phyloP scores from a whole-genome alignment of 1,140 invertebrate genomes.

The Eriocheir sinensis region DNA sequence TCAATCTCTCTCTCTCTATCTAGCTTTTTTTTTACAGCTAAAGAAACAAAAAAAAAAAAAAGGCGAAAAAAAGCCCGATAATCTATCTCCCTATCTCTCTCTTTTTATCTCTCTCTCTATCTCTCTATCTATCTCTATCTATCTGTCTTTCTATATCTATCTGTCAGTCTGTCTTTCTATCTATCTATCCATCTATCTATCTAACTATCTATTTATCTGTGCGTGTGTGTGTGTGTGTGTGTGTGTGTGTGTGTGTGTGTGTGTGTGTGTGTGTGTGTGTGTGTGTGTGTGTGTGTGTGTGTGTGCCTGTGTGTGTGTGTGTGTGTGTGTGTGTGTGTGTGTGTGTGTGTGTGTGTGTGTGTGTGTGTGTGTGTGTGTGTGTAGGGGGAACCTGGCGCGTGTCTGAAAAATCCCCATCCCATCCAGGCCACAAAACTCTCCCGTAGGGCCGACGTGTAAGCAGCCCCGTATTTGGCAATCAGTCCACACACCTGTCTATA shows the following conservation, averaged over 20 bases:
- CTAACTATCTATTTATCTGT: not conserved
- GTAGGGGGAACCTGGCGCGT: not conserved
- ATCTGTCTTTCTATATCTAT: too few species aligned
- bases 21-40: too few species aligned
- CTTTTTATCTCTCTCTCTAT: not conserved
- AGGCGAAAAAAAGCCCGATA: not conserved
- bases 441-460: too few species aligned
- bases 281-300: not conserved
- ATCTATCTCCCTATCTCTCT: not conserved
- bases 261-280: conserved; percentile 32
- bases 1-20: too few species aligned
- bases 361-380: not conserved
- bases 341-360: not conserved
- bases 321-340: not conserved
- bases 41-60: not conserved
- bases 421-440: not conserved
- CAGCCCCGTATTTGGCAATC: not conserved
- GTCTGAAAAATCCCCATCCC: too few species aligned
- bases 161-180: too few species aligned
- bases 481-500: not conserved
- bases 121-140: not conserved
- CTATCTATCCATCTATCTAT: not conserved
- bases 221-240: conserved; percentile 33
- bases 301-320: not conserved
- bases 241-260: conserved; percentile 8